These are phyloP conservation scores for Oryctes rhinoceros DNA, from an alignment of 1,140 invertebrate genomes.

Conservation along the genomic window DNA sequence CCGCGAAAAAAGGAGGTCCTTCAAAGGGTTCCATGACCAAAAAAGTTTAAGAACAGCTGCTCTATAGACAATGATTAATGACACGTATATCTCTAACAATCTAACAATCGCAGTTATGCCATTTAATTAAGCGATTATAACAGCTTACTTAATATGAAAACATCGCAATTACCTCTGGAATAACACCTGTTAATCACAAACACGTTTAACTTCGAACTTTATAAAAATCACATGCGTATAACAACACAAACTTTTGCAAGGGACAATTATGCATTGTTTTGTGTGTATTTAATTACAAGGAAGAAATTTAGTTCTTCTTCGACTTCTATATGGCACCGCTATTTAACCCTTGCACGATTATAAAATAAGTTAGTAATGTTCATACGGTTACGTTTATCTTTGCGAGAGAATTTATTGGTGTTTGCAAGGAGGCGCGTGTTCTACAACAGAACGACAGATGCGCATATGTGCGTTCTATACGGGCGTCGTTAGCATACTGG, in stretches of 20 bases:
- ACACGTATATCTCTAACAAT: too few species aligned
- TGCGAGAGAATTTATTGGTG: neutral
- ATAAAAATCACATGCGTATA: neutral
- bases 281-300: neutral
- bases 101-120: too few species aligned
- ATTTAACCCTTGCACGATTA: neutral
- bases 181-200: constrained; percentile 3
- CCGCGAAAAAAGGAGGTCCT: too few species aligned
- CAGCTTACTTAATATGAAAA: neutral
- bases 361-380: neutral
- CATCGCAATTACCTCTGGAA: neutral
- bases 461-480: constrained; percentile 27
- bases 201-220: neutral
- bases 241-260: constrained; percentile 7
- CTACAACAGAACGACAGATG: constrained; percentile 9
- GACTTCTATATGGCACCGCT: neutral
- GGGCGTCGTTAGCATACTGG: constrained; percentile 28
- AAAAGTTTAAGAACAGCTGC: too few species aligned
- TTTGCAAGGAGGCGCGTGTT: constrained; percentile 1
- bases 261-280: constrained; percentile 1
- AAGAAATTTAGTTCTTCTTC: neutral
- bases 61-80: too few species aligned
- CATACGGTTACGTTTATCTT: constrained; percentile 9
- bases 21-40: too few species aligned
- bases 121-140: too few species aligned